Evolutionary conservation across 2,888 invertebrate species (phyloP), one percentile per base, ranked within the genome.

Genomic region (Leistus spinibarbis): DNA sequence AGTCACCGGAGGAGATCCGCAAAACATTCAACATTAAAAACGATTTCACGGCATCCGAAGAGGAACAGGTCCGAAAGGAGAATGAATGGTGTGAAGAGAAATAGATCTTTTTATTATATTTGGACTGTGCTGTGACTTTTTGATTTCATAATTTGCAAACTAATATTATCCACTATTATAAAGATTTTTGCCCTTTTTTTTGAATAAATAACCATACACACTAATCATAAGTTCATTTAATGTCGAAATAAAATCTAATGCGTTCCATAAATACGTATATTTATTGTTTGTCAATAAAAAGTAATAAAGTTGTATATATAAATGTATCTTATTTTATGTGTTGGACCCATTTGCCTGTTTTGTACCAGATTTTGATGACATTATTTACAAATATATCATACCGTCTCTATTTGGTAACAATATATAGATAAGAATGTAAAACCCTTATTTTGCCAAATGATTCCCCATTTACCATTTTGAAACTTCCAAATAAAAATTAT

Each of bases 11-110:
- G 82, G 98, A 98, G 84, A 98, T 98, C 77, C 92, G 98, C 9
- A 97, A 97, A 84, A 97, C 97, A 0, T 98, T 98, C 84, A 97
- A 97, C 84, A 98, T 98, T 77, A 97, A 97, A 85, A 98, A 97
- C 86, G 98, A 98, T 84, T 98, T 98, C 81, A 94, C 95, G 5
- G 95, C 97, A 1, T 93, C 95, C 54, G 99, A 99, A 84, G 99
- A 99, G 86, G 98, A 98, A 81, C 98, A 98, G 87, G 97, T 98
- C n/a, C 93, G 96, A 81, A 96, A 95, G 83, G 96, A 97, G 84
- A 97, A 97, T 85, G 96, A 96, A 83, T 97, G 96, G 96, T 95
- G 95, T 83, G 95, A 95, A 85, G 95, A 95, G 81, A 95, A 95
- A 86, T 95, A 87, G 85, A 80, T 56, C 22, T 53, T 22, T 60